Conservation (phyloP, 1,140 invertebrate genomes). For the Neotoxoptera formosana region DNA sequence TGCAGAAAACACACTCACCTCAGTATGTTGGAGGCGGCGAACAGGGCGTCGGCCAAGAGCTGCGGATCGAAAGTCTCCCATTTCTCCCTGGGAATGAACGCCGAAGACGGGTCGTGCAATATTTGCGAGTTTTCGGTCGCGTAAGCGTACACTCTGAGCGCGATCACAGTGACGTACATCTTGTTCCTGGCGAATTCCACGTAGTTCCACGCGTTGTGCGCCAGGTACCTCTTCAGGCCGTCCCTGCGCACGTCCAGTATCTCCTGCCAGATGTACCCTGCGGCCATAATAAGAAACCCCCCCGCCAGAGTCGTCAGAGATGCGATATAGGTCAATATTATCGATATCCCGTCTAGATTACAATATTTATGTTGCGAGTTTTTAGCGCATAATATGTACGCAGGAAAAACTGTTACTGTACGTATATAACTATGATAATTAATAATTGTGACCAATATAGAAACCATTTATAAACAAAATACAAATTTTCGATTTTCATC, state of each 20-base stretch:
- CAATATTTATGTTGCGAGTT: no score
- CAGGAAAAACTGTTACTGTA: no score
- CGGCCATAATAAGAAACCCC: conserved; percentile 48
- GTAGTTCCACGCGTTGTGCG: conserved; percentile 93
- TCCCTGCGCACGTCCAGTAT: conserved; percentile 86
- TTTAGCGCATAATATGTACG: no score
- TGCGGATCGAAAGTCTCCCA: conserved; percentile 96
- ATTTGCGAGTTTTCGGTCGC: conserved; percentile 77
- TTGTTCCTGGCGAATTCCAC: conserved; percentile 92
- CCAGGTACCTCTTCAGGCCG: conserved; percentile 81
- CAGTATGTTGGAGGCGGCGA: conserved; percentile 93
- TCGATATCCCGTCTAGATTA: no score
- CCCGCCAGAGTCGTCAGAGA: background rate
- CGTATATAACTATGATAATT: no score
- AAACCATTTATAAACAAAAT: no score
- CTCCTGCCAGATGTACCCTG: conserved; percentile 91
- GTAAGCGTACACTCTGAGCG: conserved; percentile 80
- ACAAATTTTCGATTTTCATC: no score
- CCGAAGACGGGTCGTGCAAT: conserved; percentile 69
- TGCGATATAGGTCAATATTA: no score
- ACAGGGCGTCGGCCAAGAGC: conserved; percentile 91
- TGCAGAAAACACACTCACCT: conserved; percentile 65
- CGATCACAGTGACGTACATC: conserved; percentile 80
- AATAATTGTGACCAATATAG: no score
- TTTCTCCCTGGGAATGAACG: conserved; percentile 78